Percentiles rank a stretch among this genome's conserved stretches.
phyloP scores from a whole-genome alignment of 2,797 vertebrate species.

The Sciurus carolinensis region DNA sequence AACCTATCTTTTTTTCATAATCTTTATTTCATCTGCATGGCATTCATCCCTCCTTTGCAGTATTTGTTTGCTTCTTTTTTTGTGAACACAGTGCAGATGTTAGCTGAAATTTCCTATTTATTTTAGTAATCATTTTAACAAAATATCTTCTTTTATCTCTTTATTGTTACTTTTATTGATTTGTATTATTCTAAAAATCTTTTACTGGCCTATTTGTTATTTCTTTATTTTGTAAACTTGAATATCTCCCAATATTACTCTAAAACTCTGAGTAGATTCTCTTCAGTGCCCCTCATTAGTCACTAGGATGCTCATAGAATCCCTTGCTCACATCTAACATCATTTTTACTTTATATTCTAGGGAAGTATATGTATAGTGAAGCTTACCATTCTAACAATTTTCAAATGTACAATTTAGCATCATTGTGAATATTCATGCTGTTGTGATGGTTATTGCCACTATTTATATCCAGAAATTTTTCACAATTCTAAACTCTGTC shows the following conservation, averaged over 20 bases:
- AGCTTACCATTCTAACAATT: not conserved
- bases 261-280: not conserved
- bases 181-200: slow-evolving; percentile 29
- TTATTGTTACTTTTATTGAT: not conserved
- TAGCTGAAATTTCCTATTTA: not conserved
- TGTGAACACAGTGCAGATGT: not conserved
- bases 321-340: not conserved
- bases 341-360: not conserved
- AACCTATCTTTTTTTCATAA: not conserved
- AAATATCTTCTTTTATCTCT: not conserved
- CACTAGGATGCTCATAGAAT: not conserved
- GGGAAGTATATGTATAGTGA: not conserved
- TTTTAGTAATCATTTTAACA: slow-evolving; percentile 18
- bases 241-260: not conserved
- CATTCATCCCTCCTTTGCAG: not conserved
- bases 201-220: not conserved
- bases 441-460: not conserved
- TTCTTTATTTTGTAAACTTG: not conserved
- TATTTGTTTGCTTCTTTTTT: not conserved
- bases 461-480: not conserved
- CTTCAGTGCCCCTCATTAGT: not conserved
- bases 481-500: not conserved
- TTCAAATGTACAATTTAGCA: not conserved
- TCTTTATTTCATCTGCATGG: slow-evolving; percentile 1
- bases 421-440: not conserved